A percentile compares a stretch with the other conserved stretches of the same genome.
Conservation (phyloP, 2,113 vertebrate species). For the Sciurus niger region DNA sequence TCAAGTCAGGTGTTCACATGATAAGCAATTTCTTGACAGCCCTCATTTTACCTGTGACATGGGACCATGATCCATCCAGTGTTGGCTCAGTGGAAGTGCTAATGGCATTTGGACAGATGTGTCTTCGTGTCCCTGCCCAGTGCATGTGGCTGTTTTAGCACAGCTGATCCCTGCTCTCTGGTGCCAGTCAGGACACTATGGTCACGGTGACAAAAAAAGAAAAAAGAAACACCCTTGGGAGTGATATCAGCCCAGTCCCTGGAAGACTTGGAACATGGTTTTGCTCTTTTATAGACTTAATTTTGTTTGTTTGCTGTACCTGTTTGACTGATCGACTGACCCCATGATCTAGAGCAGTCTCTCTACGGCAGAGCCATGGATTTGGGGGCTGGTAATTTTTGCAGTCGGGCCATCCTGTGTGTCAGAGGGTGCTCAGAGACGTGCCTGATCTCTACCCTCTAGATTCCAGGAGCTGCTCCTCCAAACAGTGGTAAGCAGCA, state of each 20-base stretch:
- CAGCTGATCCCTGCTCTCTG: neutral
- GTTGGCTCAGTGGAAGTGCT: neutral
- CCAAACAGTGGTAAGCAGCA: neutral
- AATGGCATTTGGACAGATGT: too few relatives aligned
- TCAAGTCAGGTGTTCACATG: too few relatives aligned
- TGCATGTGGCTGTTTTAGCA: neutral
- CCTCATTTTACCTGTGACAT: neutral
- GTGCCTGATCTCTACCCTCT: neutral
- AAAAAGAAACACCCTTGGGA: neutral
- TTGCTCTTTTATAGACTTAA: neutral
- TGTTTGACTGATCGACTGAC: neutral
- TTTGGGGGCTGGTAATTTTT: too few relatives aligned
- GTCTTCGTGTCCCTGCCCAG: too few relatives aligned
- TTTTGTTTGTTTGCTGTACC: neutral
- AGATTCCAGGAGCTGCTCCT: neutral
- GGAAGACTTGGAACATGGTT: neutral
- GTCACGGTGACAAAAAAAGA: too few relatives aligned
- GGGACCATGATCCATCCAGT: accelerated
- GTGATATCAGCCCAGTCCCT: neutral
- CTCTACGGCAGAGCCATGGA: neutral
- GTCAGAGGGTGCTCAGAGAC: neutral
- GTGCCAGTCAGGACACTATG: accelerated
- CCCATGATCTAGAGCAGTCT: too few relatives aligned
- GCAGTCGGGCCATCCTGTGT: neutral
- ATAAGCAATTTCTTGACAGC: neutral